Evolutionary conservation across 2,888 invertebrate species (phyloP).

Genomic region (Corythucha ciliata): DNA sequence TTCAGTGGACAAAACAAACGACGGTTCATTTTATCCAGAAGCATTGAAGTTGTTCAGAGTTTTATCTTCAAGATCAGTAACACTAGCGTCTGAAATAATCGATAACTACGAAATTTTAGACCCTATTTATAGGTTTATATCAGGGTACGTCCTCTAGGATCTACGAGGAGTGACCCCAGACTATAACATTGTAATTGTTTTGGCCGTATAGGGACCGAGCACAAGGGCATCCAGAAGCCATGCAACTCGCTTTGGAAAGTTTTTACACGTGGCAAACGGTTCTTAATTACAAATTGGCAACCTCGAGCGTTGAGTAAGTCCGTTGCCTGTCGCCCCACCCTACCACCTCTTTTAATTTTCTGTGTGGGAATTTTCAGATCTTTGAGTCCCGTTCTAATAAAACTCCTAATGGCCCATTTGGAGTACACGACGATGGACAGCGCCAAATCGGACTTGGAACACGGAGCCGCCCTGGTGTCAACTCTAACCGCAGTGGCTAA

Average conservation of each 20-base stretch:
- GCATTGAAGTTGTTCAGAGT: slow-evolving; percentile 66
- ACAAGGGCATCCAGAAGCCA: slow-evolving; percentile 31
- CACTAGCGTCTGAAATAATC: slow-evolving; percentile 47
- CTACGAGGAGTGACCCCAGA: background rate
- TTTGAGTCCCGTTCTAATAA: slow-evolving; percentile 49
- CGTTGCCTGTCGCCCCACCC: too few relatives aligned
- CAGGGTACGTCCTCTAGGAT: slow-evolving; percentile 28
- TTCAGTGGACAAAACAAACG: slow-evolving; percentile 39
- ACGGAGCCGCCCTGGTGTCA: slow-evolving; percentile 46
- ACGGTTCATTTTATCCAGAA: slow-evolving; percentile 37
- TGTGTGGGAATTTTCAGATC: slow-evolving; percentile 38
- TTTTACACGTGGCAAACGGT: slow-evolving; percentile 51
- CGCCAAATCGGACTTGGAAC: slow-evolving; percentile 48
- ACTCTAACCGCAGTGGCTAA: slow-evolving; percentile 28
- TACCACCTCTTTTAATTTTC: too few relatives aligned
- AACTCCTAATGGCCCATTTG: slow-evolving; percentile 50
- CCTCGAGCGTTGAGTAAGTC: slow-evolving; percentile 43
- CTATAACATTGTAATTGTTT: background rate
- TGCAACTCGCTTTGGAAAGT: slow-evolving; percentile 42
- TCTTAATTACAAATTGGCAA: slow-evolving; percentile 46
- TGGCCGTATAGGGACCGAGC: slow-evolving; percentile 26
- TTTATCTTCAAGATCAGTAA: slow-evolving; percentile 52
- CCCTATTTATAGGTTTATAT: slow-evolving; percentile 29
- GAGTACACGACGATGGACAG: slow-evolving; percentile 48
- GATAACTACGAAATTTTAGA: slow-evolving; percentile 42